Conservation (phyloP, 2,888 invertebrate species). For the Synergus laeviventris region DNA sequence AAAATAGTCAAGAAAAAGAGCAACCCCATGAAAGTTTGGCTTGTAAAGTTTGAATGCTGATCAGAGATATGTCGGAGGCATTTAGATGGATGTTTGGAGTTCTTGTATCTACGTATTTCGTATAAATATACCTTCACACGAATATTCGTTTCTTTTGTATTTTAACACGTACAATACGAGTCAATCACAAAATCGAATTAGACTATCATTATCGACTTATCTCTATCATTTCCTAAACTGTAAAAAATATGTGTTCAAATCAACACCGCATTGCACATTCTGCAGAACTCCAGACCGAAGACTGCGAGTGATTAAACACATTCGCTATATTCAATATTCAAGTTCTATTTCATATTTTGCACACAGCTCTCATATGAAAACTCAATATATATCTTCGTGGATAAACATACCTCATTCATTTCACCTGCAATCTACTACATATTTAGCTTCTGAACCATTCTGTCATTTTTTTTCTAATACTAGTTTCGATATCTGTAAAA, state of each 20-base stretch:
- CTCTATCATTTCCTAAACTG: conserved; percentile 14
- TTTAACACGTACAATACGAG: conserved; percentile 1
- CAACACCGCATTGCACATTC: conserved; percentile 27
- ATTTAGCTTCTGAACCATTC: not conserved
- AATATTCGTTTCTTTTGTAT: not conserved
- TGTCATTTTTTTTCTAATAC: conserved; percentile 8
- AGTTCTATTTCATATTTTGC: not conserved
- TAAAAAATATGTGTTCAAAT: conserved; percentile 36
- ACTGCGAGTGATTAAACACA: conserved; percentile 27
- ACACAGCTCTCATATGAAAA: conserved; percentile 22
- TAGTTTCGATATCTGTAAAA: conserved; percentile 9
- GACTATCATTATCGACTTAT: not conserved
- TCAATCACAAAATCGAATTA: conserved; percentile 4
- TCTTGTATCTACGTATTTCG: conserved; percentile 4
- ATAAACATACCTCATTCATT: conserved; percentile 11
- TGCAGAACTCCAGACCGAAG: not conserved
- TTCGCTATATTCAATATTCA: conserved; percentile 2
- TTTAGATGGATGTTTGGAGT: conserved; percentile 30
- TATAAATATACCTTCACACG: conserved; percentile 19
- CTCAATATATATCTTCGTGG: not conserved
- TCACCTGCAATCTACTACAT: not conserved
- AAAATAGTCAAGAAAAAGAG: conserved; percentile 19
- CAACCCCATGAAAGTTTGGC: conserved; percentile 6
- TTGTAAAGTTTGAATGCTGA: conserved; percentile 35
- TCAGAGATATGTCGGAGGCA: conserved; percentile 35